phyloP scores from a whole-genome alignment of 2,888 invertebrate species.

The Trichogramma dendrolimi region DNA sequence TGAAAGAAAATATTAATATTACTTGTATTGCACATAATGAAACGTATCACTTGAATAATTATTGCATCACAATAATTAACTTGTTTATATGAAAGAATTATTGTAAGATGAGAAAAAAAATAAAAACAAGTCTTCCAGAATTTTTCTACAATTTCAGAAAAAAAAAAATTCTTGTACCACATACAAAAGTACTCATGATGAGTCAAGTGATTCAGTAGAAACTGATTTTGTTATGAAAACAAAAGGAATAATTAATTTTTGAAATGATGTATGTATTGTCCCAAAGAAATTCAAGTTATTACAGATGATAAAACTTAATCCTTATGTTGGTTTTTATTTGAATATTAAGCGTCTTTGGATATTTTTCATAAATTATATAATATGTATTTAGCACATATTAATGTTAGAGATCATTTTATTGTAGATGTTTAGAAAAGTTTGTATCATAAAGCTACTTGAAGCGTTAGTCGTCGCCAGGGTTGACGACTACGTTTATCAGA shows the following conservation, averaged over 20 bases:
- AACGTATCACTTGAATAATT: constrained; percentile 64
- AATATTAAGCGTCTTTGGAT: constrained; percentile 58
- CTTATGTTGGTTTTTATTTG: constrained; percentile 67
- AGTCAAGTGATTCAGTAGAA: constrained; percentile 39
- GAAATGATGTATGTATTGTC: constrained; percentile 32
- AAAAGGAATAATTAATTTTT: constrained; percentile 44
- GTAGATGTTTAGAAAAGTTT: constrained; percentile 51
- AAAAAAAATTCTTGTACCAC: constrained; percentile 8
- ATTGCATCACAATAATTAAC: constrained; percentile 61
- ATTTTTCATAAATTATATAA: constrained; percentile 69
- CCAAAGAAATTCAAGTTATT: constrained; percentile 40
- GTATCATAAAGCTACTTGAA: constrained; percentile 28
- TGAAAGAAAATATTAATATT: constrained; percentile 62
- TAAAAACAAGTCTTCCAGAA: constrained; percentile 54
- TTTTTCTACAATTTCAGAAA: constrained; percentile 35
- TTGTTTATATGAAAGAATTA: constrained; percentile 62
- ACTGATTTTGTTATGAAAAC: constrained; percentile 45
- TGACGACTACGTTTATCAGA: too few relatives aligned
- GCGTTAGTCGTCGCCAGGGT: too few relatives aligned
- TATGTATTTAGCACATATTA: too few relatives aligned
- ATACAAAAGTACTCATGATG: constrained; percentile 18
- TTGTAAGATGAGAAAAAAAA: constrained; percentile 62
- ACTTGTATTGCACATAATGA: constrained; percentile 60
- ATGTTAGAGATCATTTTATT: constrained; percentile 74
- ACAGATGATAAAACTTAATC: constrained; percentile 65